Evolutionary conservation across 2,113 vertebrate genomes (phyloP).

Genomic region (Phrynocephalus versicolor): DNA sequence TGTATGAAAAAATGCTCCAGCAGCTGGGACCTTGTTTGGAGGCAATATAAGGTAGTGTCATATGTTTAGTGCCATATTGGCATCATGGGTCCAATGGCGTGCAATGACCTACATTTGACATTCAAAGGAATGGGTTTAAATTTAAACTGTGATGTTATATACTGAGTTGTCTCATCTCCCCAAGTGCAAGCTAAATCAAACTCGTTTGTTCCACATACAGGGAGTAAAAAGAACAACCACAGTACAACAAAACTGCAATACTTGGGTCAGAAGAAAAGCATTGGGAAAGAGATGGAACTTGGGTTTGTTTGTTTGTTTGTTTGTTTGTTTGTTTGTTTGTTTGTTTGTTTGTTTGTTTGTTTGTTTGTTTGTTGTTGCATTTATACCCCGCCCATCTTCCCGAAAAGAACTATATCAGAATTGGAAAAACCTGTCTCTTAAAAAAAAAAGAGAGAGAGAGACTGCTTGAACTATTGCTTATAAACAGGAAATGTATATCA

Average conservation of each 20-base stretch:
- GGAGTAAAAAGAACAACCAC: too few relatives aligned
- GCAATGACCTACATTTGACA: background rate
- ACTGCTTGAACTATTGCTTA: conserved; percentile 25
- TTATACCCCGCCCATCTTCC: too few relatives aligned
- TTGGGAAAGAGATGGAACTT: background rate
- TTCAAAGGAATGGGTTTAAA: background rate
- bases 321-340: too few relatives aligned
- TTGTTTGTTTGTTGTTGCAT: too few relatives aligned
- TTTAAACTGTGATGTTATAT: conserved; percentile 12
- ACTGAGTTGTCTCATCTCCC: conserved; percentile 33
- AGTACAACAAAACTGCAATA: conserved; percentile 23
- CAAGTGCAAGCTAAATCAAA: conserved; percentile 13
- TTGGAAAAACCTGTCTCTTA: conserved; percentile 49
- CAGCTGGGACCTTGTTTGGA: too few relatives aligned
- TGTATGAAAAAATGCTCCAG: background rate
- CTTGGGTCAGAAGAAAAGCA: background rate
- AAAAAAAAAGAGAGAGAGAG: too few relatives aligned
- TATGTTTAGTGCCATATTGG: background rate
- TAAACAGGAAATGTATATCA: conserved; percentile 69
- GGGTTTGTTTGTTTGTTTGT: too few relatives aligned
- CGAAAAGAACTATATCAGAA: conserved; percentile 36
- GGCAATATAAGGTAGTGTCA: background rate
- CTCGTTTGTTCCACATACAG: too few relatives aligned
- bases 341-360: too few relatives aligned
- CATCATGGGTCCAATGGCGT: background rate